Conservation (phyloP, 2,797 vertebrate species). For the Sebastes elongatus region DNA sequence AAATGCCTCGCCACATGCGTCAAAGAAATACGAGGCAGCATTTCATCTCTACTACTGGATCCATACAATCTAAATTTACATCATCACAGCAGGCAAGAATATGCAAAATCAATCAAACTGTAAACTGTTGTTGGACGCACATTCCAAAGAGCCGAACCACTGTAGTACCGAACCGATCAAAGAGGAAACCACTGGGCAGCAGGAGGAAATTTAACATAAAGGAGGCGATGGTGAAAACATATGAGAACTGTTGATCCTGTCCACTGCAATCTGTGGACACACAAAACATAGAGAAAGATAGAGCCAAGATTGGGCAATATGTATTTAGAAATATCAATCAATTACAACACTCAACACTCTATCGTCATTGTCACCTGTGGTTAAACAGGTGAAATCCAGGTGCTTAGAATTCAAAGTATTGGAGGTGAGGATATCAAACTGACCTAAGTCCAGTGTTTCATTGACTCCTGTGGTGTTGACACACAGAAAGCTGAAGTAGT, state of each 20-base stretch:
- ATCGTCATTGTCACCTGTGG: too few relatives aligned
- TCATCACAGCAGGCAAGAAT: too few relatives aligned
- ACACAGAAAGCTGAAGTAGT: constrained; percentile 86
- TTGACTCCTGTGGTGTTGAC: constrained; percentile 69
- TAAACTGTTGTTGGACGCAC: constrained; percentile 78
- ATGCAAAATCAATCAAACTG: too few relatives aligned
- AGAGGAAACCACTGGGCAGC: constrained; percentile 87
- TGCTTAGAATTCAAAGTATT: background rate
- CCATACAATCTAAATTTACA: too few relatives aligned
- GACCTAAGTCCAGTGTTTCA: constrained; percentile 58
- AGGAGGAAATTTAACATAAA: constrained; percentile 93
- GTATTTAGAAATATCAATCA: background rate
- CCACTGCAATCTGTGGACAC: constrained; percentile 75
- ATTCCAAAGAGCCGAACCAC: constrained; percentile 86
- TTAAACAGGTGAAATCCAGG: background rate
- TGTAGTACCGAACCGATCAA: constrained; percentile 88
- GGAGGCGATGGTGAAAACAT: constrained; percentile 91
- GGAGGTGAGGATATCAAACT: constrained; percentile 14
- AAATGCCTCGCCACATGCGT: too few relatives aligned
- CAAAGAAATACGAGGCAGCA: too few relatives aligned
- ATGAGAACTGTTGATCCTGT: constrained; percentile 89
- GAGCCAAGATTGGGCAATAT: background rate
- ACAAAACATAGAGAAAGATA: background rate
- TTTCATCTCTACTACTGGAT: too few relatives aligned
- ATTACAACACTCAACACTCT: too few relatives aligned